Percentiles rank a stretch among this genome's conserved stretches.
Evolutionary conservation across 2,888 invertebrate genomes (phyloP).

Genomic region (Rhagium mordax): DNA sequence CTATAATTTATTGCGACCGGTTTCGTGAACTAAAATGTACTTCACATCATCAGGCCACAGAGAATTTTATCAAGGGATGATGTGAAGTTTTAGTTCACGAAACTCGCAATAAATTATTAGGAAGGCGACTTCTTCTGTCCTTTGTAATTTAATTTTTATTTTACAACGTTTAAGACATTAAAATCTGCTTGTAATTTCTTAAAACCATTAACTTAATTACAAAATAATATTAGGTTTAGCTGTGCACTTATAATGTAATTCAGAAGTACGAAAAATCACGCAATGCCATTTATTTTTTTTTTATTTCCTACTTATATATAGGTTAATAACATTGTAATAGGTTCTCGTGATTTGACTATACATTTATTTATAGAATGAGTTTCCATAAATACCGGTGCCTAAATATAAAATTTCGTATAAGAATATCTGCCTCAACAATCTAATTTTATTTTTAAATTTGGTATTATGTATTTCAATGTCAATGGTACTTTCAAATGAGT

Average conservation of each 20-base stretch:
- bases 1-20: too few species aligned
- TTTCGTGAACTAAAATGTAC: too few species aligned
- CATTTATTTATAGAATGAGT: not conserved
- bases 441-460: slow-evolving; percentile 1
- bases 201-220: not conserved
- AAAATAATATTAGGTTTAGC: not conserved
- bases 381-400: not conserved
- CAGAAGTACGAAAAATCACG: not conserved
- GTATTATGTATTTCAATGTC: not conserved
- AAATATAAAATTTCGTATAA: not conserved
- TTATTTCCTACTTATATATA: not conserved
- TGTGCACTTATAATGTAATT: not conserved
- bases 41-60: too few species aligned
- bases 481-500: not conserved
- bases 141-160: too few species aligned
- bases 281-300: not conserved
- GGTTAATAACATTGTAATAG: not conserved
- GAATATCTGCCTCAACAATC: not conserved
- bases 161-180: too few species aligned
- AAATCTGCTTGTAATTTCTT: too few species aligned
- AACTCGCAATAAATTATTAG: too few species aligned
- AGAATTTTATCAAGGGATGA: too few species aligned
- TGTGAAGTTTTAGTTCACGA: too few species aligned
- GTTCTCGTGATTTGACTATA: not conserved
- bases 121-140: too few species aligned